Conservation (phyloP, 2,888 invertebrate species). For the Athripsodes cinereus region DNA sequence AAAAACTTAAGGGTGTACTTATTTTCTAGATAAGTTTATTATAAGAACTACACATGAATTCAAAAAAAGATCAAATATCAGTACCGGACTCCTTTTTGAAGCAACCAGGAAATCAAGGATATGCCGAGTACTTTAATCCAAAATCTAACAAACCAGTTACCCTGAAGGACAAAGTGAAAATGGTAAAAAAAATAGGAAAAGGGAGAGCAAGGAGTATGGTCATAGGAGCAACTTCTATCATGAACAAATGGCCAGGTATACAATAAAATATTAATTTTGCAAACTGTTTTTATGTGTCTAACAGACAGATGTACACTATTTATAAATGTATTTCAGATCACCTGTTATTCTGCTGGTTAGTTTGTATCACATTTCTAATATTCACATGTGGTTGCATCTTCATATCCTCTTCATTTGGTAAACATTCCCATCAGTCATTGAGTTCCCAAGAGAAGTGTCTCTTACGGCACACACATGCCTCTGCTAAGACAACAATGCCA, state of each 20-base stretch:
- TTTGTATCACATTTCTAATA: slow-evolving; percentile 31
- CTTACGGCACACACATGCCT: slow-evolving; percentile 11
- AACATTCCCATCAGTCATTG: slow-evolving; percentile 23
- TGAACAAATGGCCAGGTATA: slow-evolving; percentile 40
- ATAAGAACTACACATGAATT: too few relatives aligned
- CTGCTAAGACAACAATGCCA: background rate
- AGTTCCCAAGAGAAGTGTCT: slow-evolving; percentile 29
- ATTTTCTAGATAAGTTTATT: too few relatives aligned
- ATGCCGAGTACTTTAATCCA: background rate
- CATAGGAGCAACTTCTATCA: slow-evolving; percentile 36
- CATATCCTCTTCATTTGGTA: slow-evolving; percentile 29
- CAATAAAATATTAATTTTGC: background rate
- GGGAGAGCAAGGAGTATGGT: slow-evolving; percentile 35
- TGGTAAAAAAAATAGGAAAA: slow-evolving; percentile 30
- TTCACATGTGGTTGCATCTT: slow-evolving; percentile 31
- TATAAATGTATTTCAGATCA: slow-evolving; percentile 33
- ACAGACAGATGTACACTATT: too few relatives aligned
- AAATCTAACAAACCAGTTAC: slow-evolving; percentile 1
- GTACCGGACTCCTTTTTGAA: background rate
- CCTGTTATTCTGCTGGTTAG: slow-evolving; percentile 34
- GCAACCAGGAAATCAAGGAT: background rate
- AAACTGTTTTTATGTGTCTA: too few relatives aligned
- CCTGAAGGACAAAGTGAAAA: slow-evolving; percentile 7
- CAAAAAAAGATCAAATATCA: background rate
- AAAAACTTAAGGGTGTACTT: too few relatives aligned